Base-by-base conservation (phyloP, 1,140 invertebrate species). In the Cydia fagiglandana region DNA sequence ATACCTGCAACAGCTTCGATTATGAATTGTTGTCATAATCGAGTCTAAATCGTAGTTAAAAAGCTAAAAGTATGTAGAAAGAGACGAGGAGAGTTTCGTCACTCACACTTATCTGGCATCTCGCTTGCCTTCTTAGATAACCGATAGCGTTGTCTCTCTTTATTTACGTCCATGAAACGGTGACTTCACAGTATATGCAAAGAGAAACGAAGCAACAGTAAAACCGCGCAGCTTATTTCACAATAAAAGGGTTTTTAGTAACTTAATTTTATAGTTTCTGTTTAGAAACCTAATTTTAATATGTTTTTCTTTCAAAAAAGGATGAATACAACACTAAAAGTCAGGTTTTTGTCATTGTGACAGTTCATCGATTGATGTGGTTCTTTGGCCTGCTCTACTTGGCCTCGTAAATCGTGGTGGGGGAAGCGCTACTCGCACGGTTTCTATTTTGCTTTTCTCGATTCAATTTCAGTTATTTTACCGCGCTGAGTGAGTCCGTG, bases 361-460 rank as follows among this genome's bases (percentile, higher is more conserved):
- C 76, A 75, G 81, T 64, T 79, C 38, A 81, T 81, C 77, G 85
- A 82, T 85, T 87, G 83, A 80, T 91, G 87, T 90, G 77, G 73
- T 68, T 50, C 61, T 84, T 83, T 89, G 78, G 74, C 82, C 74
- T 89, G 77, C 81, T 82, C 89, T 91, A 84, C 76, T 80, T 91
- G 91, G 88, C 91, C 91, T 91, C 89, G 89, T 91, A 92, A 89
- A 86, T 87, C 80, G 88, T 88, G 88, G 87, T 86, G 91, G 89
- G 88, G 87, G 89, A 83, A 88, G 84, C 83, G 84, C 88, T 88
- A 86, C 85, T 88, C 85, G 85, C 85, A 86, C 88, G 88, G 89
- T 90, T 92, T 92, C 91, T 92, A 92, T 92, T 92, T 92, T 91
- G 89, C 88, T 90, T 92, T 92, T 92, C 90, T 89, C 85, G 80